Evolutionary conservation across 2,797 vertebrate species (phyloP).

Genomic region (Ficedula albicollis): DNA sequence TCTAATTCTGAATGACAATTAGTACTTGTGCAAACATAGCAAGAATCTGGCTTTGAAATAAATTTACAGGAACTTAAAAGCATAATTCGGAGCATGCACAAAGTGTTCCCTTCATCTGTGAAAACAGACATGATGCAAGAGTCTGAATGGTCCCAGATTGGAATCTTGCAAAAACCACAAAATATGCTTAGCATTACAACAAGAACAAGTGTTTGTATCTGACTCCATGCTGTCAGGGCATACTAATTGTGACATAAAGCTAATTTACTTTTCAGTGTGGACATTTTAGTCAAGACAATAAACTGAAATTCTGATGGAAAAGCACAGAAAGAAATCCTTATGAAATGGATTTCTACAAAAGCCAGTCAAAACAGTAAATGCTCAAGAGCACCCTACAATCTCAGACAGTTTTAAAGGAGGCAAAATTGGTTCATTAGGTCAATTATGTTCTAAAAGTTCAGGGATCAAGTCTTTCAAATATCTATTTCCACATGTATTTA

Average conservation of each 20-base stretch:
- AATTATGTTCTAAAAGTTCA: background rate
- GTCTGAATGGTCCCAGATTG: background rate
- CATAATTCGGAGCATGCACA: background rate
- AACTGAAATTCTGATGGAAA: background rate
- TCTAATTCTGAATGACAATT: constrained; percentile 1
- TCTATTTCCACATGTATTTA: background rate
- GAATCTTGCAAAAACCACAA: constrained; percentile 31
- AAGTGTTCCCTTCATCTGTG: constrained; percentile 38
- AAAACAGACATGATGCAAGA: constrained; percentile 53
- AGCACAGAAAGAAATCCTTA: background rate
- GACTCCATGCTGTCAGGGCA: background rate
- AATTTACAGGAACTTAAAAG: constrained; percentile 17
- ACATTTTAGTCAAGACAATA: background rate
- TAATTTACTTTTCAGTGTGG: background rate
- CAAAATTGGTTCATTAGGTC: background rate
- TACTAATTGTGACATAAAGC: background rate
- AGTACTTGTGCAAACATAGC: constrained; percentile 8
- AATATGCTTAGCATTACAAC: constrained; percentile 3
- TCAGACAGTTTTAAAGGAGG: background rate
- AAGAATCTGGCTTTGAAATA: constrained; percentile 26
- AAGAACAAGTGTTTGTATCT: background rate
- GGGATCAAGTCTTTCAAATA: background rate
- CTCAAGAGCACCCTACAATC: background rate
- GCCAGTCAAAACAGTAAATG: background rate
- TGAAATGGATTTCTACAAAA: background rate